Base-by-base conservation (phyloP, 2,797 vertebrate genomes). In the Spinibarbus caldwelli region DNA sequence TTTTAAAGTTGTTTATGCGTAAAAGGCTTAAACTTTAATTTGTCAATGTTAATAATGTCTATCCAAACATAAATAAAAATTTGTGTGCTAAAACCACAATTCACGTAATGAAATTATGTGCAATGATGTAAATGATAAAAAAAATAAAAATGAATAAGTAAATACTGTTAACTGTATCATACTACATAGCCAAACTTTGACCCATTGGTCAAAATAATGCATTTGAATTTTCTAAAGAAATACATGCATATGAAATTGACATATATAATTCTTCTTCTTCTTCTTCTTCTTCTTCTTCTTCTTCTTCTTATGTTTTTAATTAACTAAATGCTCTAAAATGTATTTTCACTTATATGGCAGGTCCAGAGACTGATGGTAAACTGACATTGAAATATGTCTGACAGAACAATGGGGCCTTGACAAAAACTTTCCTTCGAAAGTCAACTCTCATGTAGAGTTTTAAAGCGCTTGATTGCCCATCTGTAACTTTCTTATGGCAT, bases 401-500 rank as follows among this genome's bases (percentile, higher is more conserved):
- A 78, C 23, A 49, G 71, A 66, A 76, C 71, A 76, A 76, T 36
- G 31, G 10, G 34, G 71, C 23, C 5, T 66, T 49, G 29, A 52
- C 79, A 81, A 41, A 71, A 66, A 29, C 41, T 47, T 75, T 75
- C 23, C 38, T 75, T 75, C 9, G 3, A 83, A 83, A 83, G 70
- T 38, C 21, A 0, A 54, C 70, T 73, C 54, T 78, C 76, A 31
- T 21, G 36, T 62, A 62, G 75, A 59, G 57, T 78, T 73, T 47
- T 43, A 66, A 73, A 83, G 43, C 75, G 43, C 26, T 31, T 67
- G 62, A 80, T 47, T 34, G 15, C 23, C 45, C 41, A 75, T 82
- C 52, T 83, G 57, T 75, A 64, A 26, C 41, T 75, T 75, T 49
- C 70, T 83, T 26, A 49, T 66, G 71, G 72, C 71, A 76, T 83